phyloP scores from a whole-genome alignment of 2,113 vertebrate species.

The Pteronura brasiliensis region DNA sequence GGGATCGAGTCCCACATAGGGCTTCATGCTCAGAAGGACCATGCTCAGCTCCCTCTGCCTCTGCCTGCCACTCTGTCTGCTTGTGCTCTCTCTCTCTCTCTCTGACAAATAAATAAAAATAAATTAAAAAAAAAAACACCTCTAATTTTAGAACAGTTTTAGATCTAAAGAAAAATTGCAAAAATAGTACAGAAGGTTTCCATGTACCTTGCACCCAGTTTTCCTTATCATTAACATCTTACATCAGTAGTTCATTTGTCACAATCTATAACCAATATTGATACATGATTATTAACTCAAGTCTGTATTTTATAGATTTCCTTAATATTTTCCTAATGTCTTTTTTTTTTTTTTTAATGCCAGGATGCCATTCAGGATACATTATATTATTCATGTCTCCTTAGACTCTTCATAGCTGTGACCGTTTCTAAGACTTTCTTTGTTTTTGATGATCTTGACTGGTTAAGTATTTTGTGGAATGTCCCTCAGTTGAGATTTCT shows the following conservation, averaged over 20 bases:
- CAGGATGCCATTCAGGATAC: not conserved
- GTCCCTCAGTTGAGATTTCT: not conserved
- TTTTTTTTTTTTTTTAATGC: not conserved
- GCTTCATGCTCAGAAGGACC: too few species aligned
- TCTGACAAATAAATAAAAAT: too few species aligned
- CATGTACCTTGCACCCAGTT: not conserved
- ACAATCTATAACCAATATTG: not conserved
- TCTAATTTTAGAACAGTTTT: constrained; percentile 12
- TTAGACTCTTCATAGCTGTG: not conserved
- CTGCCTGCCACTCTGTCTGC: too few species aligned
- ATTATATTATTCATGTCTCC: not conserved
- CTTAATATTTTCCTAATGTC: not conserved
- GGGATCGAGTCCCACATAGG: too few species aligned
- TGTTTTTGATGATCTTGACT: not conserved
- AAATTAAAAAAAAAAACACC: too few species aligned
- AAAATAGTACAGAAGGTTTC: not conserved
- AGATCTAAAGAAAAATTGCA: not conserved
- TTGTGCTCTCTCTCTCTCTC: too few species aligned
- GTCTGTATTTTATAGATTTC: not conserved
- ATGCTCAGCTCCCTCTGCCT: too few species aligned
- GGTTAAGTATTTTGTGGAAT: not conserved
- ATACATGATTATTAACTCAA: not conserved
- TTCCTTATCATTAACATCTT: not conserved
- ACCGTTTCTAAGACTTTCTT: not conserved
- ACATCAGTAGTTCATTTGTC: not conserved